Evolutionary conservation across 1,140 invertebrate genomes (phyloP).

Genomic region (Harpegnathos saltator): DNA sequence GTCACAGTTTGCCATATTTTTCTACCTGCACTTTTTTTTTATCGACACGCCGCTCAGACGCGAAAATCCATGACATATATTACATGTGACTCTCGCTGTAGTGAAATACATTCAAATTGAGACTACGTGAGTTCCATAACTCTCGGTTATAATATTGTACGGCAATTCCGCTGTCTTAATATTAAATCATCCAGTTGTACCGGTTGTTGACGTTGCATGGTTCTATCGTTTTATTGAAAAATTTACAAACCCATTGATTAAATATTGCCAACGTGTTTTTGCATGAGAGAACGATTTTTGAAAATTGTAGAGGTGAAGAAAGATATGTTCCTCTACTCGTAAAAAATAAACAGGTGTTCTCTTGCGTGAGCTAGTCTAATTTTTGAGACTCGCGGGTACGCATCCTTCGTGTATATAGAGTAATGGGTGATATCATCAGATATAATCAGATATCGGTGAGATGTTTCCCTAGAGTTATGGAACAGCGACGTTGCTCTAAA

Average conservation of each 20-base stretch:
- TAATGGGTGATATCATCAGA: background rate
- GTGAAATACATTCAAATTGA: conserved; percentile 55
- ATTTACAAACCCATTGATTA: background rate
- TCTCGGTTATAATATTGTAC: conserved; percentile 22
- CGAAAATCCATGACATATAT: conserved; percentile 47
- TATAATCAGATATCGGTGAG: background rate
- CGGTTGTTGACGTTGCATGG: background rate
- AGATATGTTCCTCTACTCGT: background rate
- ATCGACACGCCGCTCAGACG: conserved; percentile 61
- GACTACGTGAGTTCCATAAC: conserved; percentile 70
- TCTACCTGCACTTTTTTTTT: conserved; percentile 78
- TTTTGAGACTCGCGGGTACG: background rate
- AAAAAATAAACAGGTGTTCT: conserved; percentile 13
- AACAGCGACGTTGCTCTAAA: conserved; percentile 66
- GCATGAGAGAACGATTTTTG: background rate
- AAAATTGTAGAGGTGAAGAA: background rate
- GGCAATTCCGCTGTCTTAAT: background rate
- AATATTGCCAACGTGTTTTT: background rate
- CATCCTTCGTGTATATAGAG: background rate
- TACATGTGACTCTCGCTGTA: conserved; percentile 58
- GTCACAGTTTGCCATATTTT: conserved; percentile 76
- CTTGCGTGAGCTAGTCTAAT: background rate
- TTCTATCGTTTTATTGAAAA: background rate
- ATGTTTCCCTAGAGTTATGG: conserved; percentile 72
- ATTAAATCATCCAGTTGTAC: background rate